A percentile compares a stretch with the other conserved stretches of the same genome.
These are phyloP conservation scores for Mirounga angustirostris DNA, from an alignment of 2,113 vertebrate genomes.

Conservation along the genomic window DNA sequence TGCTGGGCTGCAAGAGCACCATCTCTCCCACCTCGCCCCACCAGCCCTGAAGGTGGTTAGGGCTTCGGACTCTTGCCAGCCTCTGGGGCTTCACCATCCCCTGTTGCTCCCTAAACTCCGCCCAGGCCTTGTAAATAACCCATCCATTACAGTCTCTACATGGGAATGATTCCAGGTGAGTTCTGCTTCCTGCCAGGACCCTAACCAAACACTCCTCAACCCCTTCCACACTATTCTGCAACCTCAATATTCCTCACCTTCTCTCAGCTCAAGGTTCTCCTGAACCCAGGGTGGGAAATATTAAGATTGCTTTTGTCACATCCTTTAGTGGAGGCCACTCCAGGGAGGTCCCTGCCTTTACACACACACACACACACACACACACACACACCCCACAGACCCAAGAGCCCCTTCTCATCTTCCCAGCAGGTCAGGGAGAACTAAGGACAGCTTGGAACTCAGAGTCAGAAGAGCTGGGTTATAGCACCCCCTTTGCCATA, in stretches of 20 bases:
- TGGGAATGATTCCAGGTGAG: neutral
- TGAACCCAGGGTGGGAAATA: neutral
- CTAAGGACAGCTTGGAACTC: neutral
- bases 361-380: neutral
- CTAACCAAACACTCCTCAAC: neutral
- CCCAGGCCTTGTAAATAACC: neutral
- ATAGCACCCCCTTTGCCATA: slow-evolving; percentile 42
- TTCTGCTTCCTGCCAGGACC: neutral
- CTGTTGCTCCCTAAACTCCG: neutral
- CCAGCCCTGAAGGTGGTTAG: neutral
- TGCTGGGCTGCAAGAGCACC: neutral
- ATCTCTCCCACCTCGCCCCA: neutral
- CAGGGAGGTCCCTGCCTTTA: neutral
- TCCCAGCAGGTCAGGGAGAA: neutral
- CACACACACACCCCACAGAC: neutral
- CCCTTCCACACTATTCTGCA: neutral
- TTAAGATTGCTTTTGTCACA: neutral
- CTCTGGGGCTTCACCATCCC: neutral
- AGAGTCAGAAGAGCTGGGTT: neutral
- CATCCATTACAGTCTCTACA: neutral
- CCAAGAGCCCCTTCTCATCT: neutral
- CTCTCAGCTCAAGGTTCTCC: neutral
- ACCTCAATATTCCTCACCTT: neutral
- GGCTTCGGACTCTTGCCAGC: neutral
- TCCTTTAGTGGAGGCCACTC: neutral